Evolutionary conservation across 2,888 invertebrate species (phyloP), one percentile per base, ranked within the genome.

Genomic region (Lasioglossum oenotherae): DNA sequence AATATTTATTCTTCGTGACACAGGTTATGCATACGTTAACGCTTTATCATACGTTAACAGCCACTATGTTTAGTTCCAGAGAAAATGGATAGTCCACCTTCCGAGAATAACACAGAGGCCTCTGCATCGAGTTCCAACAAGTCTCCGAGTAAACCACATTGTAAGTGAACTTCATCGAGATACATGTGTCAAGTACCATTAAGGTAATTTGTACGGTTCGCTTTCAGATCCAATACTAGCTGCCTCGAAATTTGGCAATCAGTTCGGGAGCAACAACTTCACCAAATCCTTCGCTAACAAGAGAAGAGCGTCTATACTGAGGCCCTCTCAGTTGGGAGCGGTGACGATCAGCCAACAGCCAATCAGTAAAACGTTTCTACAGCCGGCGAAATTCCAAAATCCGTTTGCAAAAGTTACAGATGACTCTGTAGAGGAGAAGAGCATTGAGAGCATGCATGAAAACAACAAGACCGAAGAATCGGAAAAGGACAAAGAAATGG

Each of bases 361-460:
- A 0, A 82, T 91, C 1, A 87, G 92, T 0, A 93, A 93, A 81
- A 88, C 86, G 19, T 84, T 93, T 16, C 75, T 94, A 27, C 93
- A 94, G 74, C 93, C 94, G 4, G 91, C 94, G 6, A 94, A 93
- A 81, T 92, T 94, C 80, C 92, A 92, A 19, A 95, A 94, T 91
- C 94, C 94, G 0, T 94, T 94, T 73, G 83, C 89, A 8, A 94
- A 94, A 89, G 78, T 90, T 1, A 75, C 81, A 2, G 92, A 94
- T 10, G 85, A 84, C 3, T 19, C 79, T 3, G 27, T 35, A 31
- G 78, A 81, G 5, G 89, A 90, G 5, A 90, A 89, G 12, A 85
- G n/a, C n/a, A 12, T 74, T 4, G 85, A 78, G 19, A 64, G 81
- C 2, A 4, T 60, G 2, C 79, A 71, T 6, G 89, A 91, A 27